These are phyloP conservation scores for Aurelia aurita DNA, from an alignment of 30 jellyfish, hydroid and myxozoan genomes.

Conservation along the genomic window DNA sequence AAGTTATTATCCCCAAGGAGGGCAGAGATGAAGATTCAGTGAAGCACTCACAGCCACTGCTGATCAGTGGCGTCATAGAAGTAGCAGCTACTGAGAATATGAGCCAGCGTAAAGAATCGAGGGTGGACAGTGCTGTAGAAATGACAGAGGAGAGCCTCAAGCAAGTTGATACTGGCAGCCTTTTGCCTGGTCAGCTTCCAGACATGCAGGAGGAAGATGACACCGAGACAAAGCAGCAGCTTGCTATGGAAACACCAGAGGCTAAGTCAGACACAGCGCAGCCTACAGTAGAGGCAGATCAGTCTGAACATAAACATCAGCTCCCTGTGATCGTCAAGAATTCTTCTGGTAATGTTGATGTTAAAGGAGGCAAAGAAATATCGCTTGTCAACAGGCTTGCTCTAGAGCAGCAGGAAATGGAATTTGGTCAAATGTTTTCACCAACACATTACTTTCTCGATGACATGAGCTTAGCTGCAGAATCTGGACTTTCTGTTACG, in stretches of 20 bases:
- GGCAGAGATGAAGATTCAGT: too few species aligned
- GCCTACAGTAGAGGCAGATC: too few species aligned
- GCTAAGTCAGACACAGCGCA: neutral
- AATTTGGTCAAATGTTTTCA: slow-evolving; percentile 49
- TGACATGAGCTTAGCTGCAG: slow-evolving; percentile 15
- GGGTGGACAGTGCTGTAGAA: slow-evolving; percentile 67
- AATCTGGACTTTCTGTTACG: slow-evolving; percentile 19
- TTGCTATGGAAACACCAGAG: neutral
- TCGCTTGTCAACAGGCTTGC: slow-evolving; percentile 64
- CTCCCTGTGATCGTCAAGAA: neutral
- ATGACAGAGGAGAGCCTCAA: slow-evolving; percentile 46
- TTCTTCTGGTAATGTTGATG: neutral
- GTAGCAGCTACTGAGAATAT: neutral
- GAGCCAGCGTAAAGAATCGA: slow-evolving; percentile 7
- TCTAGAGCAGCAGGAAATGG: slow-evolving; percentile 28
- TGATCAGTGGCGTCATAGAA: slow-evolving; percentile 5
- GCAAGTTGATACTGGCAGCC: neutral
- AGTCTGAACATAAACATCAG: neutral
- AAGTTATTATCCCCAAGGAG: too few species aligned
- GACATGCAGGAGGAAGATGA: neutral
- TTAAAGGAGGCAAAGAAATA: neutral
- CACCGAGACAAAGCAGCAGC: too few species aligned
- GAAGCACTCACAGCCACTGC: neutral
- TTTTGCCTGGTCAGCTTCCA: neutral
- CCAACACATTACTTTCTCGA: slow-evolving; percentile 46